Evolutionary conservation across 2,797 vertebrate genomes (phyloP).

Genomic region (Threskiornis aethiopicus): DNA sequence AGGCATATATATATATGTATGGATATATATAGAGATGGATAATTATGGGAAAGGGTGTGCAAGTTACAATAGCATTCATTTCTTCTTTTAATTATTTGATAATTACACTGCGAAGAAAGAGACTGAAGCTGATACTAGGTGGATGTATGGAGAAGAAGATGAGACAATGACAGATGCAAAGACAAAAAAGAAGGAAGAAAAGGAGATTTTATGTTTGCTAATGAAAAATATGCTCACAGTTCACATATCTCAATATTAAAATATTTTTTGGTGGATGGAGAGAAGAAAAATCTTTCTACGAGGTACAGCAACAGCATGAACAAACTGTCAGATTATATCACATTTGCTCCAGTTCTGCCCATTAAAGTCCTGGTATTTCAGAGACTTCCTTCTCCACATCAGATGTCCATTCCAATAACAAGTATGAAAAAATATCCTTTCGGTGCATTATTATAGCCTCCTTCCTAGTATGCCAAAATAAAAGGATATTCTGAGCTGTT

Average conservation of each 20-base stretch:
- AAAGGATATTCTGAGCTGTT: background rate
- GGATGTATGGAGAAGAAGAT: background rate
- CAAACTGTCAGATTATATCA: background rate
- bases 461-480: background rate
- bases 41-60: background rate
- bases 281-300: background rate
- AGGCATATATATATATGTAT: background rate
- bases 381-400: background rate
- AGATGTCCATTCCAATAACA: background rate
- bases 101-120: background rate
- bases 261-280: background rate
- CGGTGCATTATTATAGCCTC: background rate
- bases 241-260: background rate
- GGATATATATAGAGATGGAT: background rate
- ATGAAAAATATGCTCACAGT: background rate
- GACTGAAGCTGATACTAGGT: background rate
- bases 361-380: background rate
- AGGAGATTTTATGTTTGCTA: background rate
- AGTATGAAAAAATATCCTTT: background rate
- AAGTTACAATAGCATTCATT: background rate
- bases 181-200: background rate
- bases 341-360: background rate
- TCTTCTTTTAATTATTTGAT: background rate
- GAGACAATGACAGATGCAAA: background rate
- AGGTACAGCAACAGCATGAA: background rate